phyloP scores from a whole-genome alignment of 2,797 vertebrate species.

The Malurus leucopterus region DNA sequence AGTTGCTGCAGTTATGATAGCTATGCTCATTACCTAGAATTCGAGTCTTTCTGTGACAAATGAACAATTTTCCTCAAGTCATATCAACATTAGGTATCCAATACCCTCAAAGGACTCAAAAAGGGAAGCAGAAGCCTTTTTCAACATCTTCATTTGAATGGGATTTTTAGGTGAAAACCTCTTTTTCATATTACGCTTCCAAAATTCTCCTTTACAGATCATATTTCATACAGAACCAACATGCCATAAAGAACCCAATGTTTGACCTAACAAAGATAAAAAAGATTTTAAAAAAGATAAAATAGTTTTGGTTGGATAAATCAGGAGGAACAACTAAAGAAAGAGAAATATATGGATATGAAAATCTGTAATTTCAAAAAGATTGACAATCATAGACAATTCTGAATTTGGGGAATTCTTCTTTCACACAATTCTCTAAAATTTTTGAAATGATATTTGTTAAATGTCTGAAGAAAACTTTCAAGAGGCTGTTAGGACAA shows the following conservation, averaged over 20 bases:
- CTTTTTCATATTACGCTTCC: not conserved
- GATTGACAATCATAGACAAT: not conserved
- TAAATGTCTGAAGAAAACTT: not conserved
- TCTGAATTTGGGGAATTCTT: not conserved
- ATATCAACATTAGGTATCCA: not conserved
- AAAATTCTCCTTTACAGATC: not conserved
- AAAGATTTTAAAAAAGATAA: not conserved
- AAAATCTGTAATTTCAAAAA: not conserved
- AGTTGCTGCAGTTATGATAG: not conserved
- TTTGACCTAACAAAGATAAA: not conserved
- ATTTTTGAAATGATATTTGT: not conserved
- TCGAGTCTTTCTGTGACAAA: not conserved
- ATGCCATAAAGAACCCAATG: not conserved
- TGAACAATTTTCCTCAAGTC: not conserved
- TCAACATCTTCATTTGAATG: not conserved
- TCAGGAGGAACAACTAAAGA: not conserved
- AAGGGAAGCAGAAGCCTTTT: not conserved
- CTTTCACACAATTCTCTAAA: not conserved
- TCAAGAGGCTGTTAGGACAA: not conserved
- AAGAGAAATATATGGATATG: not conserved
- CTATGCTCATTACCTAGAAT: not conserved
- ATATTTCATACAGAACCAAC: not conserved
- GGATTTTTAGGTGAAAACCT: not conserved
- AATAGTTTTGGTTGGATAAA: not conserved
- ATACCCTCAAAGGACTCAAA: not conserved